A percentile compares a stretch with the other conserved stretches of the same genome.
Conservation (phyloP, 2,797 vertebrate species). For the Triplophysa yarkandensis region DNA sequence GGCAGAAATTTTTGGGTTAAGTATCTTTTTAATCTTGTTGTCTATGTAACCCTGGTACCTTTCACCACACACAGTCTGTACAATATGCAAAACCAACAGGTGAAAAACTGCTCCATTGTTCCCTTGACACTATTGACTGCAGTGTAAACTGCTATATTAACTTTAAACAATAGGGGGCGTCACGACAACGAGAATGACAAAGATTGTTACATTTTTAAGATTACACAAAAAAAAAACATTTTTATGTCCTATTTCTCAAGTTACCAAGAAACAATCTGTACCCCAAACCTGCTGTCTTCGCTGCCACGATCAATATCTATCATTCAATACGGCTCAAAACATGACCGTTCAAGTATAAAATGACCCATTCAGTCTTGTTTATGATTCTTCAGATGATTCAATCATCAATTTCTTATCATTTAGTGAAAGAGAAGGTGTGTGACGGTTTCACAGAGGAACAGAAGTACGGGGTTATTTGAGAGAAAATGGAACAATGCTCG, state of each 20-base stretch:
- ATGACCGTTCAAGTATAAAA: constrained; percentile 21
- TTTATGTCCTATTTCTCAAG: background rate
- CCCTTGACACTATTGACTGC: background rate
- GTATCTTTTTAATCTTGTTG: no score
- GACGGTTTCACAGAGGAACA: constrained; percentile 38
- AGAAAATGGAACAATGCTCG: constrained; percentile 50
- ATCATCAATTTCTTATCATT: constrained; percentile 23
- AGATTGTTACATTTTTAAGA: background rate
- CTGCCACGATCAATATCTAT: constrained; percentile 28
- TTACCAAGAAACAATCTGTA: constrained; percentile 7
- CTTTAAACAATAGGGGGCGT: constrained; percentile 35
- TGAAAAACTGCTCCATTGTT: no score
- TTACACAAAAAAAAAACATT: background rate
- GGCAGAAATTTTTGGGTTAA: no score
- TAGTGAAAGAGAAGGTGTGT: constrained; percentile 21
- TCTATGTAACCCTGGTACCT: background rate
- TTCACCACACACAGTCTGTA: background rate
- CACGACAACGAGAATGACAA: background rate
- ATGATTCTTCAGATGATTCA: constrained; percentile 28
- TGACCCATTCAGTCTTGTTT: constrained; percentile 12
- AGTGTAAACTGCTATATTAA: background rate
- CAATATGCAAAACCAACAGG: no score
- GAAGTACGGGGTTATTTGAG: constrained; percentile 20
- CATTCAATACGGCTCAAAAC: constrained; percentile 7
- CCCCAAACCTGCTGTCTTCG: background rate